Evolutionary conservation across 2,797 vertebrate species (phyloP).

Genomic region (Myiothlypis coronata): DNA sequence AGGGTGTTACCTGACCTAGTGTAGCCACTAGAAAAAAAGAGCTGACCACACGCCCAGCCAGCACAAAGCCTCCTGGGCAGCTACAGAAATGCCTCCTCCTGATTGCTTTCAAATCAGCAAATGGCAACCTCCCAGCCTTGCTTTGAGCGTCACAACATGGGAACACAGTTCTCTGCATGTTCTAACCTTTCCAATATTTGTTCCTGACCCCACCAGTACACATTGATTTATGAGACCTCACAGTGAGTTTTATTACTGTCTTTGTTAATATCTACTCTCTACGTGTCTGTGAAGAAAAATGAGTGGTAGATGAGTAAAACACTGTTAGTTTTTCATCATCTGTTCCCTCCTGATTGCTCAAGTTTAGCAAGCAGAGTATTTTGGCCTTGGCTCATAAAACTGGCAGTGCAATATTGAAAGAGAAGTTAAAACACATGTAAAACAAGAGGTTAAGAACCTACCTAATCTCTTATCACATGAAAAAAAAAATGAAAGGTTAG

Average conservation of each 20-base stretch:
- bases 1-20: neutral
- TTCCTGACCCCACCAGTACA: conserved; percentile 15
- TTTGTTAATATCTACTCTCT: conserved; percentile 4
- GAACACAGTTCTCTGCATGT: neutral
- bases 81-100: conserved; percentile 18
- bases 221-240: conserved; percentile 5
- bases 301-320: conserved; percentile 48
- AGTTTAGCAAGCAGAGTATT: conserved; percentile 19
- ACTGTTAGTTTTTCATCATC: conserved; percentile 58
- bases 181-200: neutral
- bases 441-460: conserved; percentile 9
- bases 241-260: conserved; percentile 16
- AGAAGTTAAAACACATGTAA: neutral
- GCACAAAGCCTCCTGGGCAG: neutral
- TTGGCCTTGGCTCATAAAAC: conserved; percentile 4
- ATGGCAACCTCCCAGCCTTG: neutral
- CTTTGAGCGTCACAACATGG: neutral
- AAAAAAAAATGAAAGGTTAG: neutral
- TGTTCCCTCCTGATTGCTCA: conserved; percentile 29
- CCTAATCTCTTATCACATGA: neutral
- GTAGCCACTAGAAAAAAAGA: neutral
- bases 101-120: conserved; percentile 24
- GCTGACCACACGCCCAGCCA: neutral
- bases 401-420: neutral
- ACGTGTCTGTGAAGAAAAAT: neutral